Conservation (phyloP, 2,113 vertebrate genomes). For the Oncorhynchus kisutch region DNA sequence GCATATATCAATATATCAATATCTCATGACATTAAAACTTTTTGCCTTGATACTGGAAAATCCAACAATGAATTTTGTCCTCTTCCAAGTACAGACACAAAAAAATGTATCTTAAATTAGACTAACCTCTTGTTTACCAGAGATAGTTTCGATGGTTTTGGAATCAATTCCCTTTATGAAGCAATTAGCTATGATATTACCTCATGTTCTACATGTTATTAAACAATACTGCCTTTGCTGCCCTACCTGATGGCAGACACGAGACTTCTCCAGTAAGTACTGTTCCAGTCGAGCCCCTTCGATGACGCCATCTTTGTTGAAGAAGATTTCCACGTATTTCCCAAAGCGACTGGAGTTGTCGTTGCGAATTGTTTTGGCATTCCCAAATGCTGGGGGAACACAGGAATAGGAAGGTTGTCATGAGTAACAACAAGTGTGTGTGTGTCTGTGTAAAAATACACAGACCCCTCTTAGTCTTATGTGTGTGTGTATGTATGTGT, state of each 20-base stretch:
- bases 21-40: neutral
- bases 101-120: neutral
- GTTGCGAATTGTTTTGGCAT: conserved; percentile 91
- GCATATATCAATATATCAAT: neutral
- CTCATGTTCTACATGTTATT: neutral
- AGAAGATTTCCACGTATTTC: conserved; percentile 93
- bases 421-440: neutral
- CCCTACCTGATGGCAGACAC: conserved; percentile 89
- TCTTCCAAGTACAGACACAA: no score
- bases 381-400: conserved; percentile 85
- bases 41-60: neutral
- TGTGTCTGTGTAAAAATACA: neutral
- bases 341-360: conserved; percentile 98
- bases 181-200: neutral
- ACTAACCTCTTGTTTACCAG: neutral
- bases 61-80: neutral
- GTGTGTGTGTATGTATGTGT: no score
- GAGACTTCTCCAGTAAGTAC: conserved; percentile 94
- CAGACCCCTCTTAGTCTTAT: neutral
- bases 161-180: neutral
- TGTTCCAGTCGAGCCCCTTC: conserved; percentile 88
- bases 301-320: conserved; percentile 81
- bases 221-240: conserved; percentile 22
- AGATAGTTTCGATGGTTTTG: neutral
- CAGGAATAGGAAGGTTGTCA: neutral